A percentile compares a stretch with the other conserved stretches of the same genome.
Conservation (phyloP, 2,888 invertebrate genomes). For the Baronia brevicornis region DNA sequence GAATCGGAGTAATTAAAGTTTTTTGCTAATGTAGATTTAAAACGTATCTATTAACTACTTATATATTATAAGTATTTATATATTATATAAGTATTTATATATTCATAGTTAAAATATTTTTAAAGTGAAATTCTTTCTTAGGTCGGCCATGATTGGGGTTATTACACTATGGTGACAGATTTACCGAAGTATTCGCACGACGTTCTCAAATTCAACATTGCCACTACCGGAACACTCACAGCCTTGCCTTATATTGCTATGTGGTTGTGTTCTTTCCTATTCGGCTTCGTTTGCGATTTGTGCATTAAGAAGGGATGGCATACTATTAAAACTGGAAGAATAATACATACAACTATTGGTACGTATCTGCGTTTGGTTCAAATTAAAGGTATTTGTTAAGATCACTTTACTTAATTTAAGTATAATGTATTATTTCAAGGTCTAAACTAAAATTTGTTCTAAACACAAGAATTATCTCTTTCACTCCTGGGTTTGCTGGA, state of each 20-base stretch:
- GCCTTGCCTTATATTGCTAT: conserved; percentile 80
- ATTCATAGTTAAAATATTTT: conserved; percentile 6
- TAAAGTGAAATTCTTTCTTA: no score
- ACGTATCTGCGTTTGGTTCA: no score
- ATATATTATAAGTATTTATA: no score
- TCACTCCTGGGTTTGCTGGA: no score
- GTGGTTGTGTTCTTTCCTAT: conserved; percentile 78
- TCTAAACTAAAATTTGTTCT: no score
- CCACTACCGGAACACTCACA: conserved; percentile 77
- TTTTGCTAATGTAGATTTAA: no score
- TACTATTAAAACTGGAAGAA: conserved; percentile 76
- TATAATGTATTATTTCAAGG: no score
- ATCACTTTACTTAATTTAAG: no score
- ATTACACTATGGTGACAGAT: conserved; percentile 83
- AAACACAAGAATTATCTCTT: no score
- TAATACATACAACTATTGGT: conserved; percentile 81
- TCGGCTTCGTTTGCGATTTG: conserved; percentile 81
- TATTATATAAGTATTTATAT: conserved; percentile 1
- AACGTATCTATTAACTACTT: no score
- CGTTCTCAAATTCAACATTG: conserved; percentile 78
- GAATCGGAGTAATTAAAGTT: no score
- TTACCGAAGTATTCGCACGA: conserved; percentile 81
- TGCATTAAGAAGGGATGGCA: conserved; percentile 77
- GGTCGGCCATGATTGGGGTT: conserved; percentile 79
- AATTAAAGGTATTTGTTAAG: no score